Conservation (phyloP, 2,888 invertebrate genomes). For the Epirrhoe tristata region DNA sequence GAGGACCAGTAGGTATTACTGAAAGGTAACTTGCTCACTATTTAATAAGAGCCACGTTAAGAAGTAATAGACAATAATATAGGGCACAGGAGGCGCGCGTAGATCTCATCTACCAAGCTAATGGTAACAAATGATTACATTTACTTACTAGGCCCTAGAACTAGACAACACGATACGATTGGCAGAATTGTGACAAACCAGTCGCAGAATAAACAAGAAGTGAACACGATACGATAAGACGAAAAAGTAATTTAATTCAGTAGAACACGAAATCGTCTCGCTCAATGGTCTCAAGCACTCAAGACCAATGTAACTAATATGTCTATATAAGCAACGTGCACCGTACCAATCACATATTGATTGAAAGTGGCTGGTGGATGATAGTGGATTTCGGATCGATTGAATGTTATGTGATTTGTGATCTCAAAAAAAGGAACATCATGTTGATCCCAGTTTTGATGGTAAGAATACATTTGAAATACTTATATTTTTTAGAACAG, state of each 20-base stretch:
- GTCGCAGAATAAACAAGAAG: no score
- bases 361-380: constrained; percentile 37
- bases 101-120: no score
- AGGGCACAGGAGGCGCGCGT: no score
- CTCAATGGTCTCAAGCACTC: constrained; percentile 29
- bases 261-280: constrained; percentile 36
- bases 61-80: no score
- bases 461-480: constrained; percentile 48
- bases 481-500: background rate
- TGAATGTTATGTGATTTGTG: constrained; percentile 60
- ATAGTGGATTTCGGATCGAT: constrained; percentile 40
- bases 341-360: constrained; percentile 41
- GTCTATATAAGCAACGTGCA: constrained; percentile 46
- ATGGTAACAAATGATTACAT: no score
- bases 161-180: no score
- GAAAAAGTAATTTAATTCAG: constrained; percentile 9
- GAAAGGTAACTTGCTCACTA: no score
- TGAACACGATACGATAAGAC: no score
- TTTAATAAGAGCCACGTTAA: no score
- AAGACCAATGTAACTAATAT: constrained; percentile 40
- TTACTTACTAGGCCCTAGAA: no score
- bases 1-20: no score
- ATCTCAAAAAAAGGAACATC: constrained; percentile 53
- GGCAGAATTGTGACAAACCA: no score
- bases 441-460: constrained; percentile 55